A percentile compares a stretch with the other conserved stretches of the same genome.
These are phyloP conservation scores for Drosophila tanythrix DNA, from an alignment of 2,888 invertebrate species.

Conservation along the genomic window DNA sequence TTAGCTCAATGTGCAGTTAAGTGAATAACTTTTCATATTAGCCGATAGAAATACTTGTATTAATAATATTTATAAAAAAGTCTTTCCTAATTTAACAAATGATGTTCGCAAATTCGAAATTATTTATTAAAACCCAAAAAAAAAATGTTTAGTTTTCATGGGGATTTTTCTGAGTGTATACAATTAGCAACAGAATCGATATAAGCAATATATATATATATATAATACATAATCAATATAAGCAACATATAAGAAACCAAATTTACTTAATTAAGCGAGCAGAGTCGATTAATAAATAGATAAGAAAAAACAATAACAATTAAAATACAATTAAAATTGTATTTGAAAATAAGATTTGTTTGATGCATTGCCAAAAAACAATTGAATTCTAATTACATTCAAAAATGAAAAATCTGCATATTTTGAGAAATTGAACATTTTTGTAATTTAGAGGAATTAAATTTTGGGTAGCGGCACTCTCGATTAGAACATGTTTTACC, in stretches of 20 bases:
- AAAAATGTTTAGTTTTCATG: rapidly evolving
- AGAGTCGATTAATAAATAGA: not conserved
- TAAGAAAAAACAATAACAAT: not conserved
- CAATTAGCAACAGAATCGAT: not conserved
- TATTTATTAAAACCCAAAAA: not conserved
- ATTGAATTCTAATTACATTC: not conserved
- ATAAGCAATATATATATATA: not conserved
- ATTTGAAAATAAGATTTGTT: not conserved
- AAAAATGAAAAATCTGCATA: not conserved
- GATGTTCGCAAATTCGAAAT: not conserved
- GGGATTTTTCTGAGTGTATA: not conserved
- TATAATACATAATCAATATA: not conserved
- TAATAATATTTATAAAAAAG: not conserved
- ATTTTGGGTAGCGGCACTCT: not conserved
- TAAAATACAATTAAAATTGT: not conserved
- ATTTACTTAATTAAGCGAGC: not conserved
- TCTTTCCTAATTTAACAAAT: not conserved
- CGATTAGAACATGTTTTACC: not conserved
- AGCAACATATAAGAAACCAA: not conserved
- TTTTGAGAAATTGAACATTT: not conserved
- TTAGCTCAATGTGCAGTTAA: conserved; percentile 14
- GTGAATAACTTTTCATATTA: conserved; percentile 13
- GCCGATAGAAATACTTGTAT: not conserved
- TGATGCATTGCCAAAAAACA: not conserved
- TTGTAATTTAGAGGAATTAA: not conserved